Evolutionary conservation across 2,113 vertebrate genomes (phyloP).

Genomic region (Meles meles): DNA sequence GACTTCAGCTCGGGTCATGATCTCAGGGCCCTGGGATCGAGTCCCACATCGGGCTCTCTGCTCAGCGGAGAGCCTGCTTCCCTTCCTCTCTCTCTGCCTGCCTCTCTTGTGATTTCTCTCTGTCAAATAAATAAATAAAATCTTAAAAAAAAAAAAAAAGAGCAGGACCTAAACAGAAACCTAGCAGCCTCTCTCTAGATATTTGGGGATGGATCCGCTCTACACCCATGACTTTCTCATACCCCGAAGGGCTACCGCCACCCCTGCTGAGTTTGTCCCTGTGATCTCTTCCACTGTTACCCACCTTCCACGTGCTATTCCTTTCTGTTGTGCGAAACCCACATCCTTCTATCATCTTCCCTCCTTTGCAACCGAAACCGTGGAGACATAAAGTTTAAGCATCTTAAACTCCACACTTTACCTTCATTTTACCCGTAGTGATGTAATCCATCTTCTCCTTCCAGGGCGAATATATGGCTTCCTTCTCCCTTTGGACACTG

Average conservation of each 20-base stretch:
- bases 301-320: not conserved
- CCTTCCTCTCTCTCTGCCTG: too few species aligned
- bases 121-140: too few species aligned
- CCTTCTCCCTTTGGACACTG: not conserved
- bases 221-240: not conserved
- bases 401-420: not conserved
- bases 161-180: not conserved
- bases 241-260: rapidly evolving
- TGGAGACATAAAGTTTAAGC: not conserved
- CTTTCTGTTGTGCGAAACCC: not conserved
- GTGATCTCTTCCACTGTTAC: not conserved
- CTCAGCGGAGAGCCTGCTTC: too few species aligned
- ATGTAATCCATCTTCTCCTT: not conserved
- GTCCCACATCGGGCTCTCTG: too few species aligned
- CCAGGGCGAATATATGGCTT: not conserved
- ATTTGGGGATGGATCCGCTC: not conserved
- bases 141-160: too few species aligned
- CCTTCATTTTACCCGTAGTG: not conserved
- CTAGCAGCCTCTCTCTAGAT: not conserved
- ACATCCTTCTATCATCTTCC: not conserved
- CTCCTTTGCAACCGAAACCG: slow-evolving; percentile 18
- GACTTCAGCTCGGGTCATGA: too few species aligned
- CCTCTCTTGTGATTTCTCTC: too few species aligned
- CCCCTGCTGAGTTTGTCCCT: not conserved
- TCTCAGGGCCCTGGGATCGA: too few species aligned